Percentiles rank a stretch among this genome's conserved stretches.
Evolutionary conservation across 1,140 invertebrate species (phyloP).

Genomic region (Trissolcus basalis): DNA sequence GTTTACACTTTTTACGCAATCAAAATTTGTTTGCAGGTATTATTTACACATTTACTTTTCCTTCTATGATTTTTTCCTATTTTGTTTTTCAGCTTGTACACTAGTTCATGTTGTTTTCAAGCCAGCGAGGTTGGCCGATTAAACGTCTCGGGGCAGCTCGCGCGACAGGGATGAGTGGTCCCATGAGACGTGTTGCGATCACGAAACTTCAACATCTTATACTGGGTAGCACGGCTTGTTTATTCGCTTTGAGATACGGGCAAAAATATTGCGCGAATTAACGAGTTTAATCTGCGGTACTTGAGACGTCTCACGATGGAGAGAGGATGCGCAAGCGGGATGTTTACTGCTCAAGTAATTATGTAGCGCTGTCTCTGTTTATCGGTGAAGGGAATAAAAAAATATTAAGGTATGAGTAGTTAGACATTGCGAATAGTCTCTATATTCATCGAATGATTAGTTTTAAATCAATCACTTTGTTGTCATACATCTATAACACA

Average conservation of each 20-base stretch:
- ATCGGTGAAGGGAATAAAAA: not conserved
- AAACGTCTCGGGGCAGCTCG: conserved; percentile 48
- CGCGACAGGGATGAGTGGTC: conserved; percentile 45
- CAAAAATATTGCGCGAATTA: conserved; percentile 47
- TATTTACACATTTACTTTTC: not conserved
- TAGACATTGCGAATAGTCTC: too few relatives aligned
- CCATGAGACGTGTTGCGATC: conserved; percentile 50
- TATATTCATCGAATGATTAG: too few relatives aligned
- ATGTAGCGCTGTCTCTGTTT: conserved; percentile 10
- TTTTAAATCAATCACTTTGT: too few relatives aligned
- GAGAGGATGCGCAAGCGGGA: not conserved
- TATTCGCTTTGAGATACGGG: conserved; percentile 39
- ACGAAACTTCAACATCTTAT: conserved; percentile 57
- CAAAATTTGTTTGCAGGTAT: too few relatives aligned
- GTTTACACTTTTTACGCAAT: too few relatives aligned
- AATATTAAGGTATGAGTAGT: too few relatives aligned
- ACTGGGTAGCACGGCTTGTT: conserved; percentile 36
- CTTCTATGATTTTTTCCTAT: not conserved
- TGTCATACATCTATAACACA: too few relatives aligned
- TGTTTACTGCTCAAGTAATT: conserved; percentile 25
- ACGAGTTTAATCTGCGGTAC: conserved; percentile 41
- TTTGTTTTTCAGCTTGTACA: conserved; percentile 3
- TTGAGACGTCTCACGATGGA: conserved; percentile 12
- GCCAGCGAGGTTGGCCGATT: conserved; percentile 33
- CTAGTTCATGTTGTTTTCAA: conserved; percentile 30